Evolutionary conservation across 2,113 vertebrate species (phyloP), one percentile per base, ranked within the genome.

Genomic region (Eupsittula cactorum): DNA sequence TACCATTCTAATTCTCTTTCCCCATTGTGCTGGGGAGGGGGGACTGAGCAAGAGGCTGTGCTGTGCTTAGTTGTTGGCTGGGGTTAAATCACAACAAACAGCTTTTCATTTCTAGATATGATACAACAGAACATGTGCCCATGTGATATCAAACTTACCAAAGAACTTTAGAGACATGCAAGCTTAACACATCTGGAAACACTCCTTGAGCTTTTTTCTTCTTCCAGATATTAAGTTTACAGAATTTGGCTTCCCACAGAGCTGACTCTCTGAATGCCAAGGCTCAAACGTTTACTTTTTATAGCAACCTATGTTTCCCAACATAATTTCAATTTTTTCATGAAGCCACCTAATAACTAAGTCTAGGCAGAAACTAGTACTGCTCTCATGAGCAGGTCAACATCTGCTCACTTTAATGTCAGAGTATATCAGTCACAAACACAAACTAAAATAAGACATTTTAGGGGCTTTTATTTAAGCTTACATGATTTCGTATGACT

Each of bases 171-270:
- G 74, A 79, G 57, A 73, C n/a, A 29, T 41, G 60, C 52, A 57
- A 94, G 83, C 44, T 79, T 67, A 94, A 90, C 20, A 67, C 70
- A 94, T 74, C 92, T 95, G 92, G 93, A 91, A 95, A 89, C 59
- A 52, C 25, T 86, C n/a, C 80, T 91, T 46, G 44, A 87, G 77
- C 16, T 91, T 73, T 93, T 81, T 74, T 81, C 65, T 78, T 79
- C 86, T 60, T 95, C 57, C 37, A 94, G 47, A 67, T 86, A 96
- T 52, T 86, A 83, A 86, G 84, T 94, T 83, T 91, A 88, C 39
- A 89, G 83, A 86, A 91, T 91, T 88, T 88, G 78, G 67, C 80
- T 91, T 93, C 81, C 67, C 65, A 59, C 70, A 62, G 91, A 88
- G 67, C 21, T 39, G n/a, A 79, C n/a, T 62, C 65, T 71, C 86